Evolutionary conservation across 2,888 invertebrate species (phyloP).

Genomic region (Nemotelus nigrinus): DNA sequence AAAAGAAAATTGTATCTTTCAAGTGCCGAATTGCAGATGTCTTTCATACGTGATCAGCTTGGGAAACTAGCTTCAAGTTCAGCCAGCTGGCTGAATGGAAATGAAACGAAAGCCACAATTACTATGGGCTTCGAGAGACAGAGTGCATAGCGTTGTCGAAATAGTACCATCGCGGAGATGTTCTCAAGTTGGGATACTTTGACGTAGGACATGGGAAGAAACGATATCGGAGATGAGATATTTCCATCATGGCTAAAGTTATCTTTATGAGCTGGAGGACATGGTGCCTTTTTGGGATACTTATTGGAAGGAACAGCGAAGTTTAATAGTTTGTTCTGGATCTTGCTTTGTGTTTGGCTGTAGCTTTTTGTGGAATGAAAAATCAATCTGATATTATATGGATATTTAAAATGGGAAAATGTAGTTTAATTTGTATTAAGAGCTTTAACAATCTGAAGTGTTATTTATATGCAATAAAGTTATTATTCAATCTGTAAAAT

Average conservation of each 20-base stretch:
- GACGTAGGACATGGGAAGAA: neutral
- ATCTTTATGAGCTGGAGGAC: neutral
- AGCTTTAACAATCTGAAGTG: no score
- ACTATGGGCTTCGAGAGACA: neutral
- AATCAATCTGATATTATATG: no score
- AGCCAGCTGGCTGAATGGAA: conserved; percentile 15
- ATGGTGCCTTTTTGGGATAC: no score
- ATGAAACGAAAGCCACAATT: conserved; percentile 35
- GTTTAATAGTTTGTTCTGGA: no score
- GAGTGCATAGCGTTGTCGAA: neutral
- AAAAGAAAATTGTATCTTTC: conserved; percentile 46
- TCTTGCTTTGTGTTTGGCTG: no score
- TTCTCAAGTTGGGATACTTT: conserved; percentile 10
- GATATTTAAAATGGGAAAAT: no score
- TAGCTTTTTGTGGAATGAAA: no score
- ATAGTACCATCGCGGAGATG: neutral
- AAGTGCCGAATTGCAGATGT: conserved; percentile 48
- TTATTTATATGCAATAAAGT: no score
- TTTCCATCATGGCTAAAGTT: neutral
- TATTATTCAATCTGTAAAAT: no score
- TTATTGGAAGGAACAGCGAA: no score
- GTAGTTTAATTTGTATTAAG: no score
- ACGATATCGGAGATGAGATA: neutral
- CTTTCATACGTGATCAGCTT: conserved; percentile 47
- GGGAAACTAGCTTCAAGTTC: neutral